Evolutionary conservation across 2,888 invertebrate species (phyloP).

Genomic region (Leucoma salicis): DNA sequence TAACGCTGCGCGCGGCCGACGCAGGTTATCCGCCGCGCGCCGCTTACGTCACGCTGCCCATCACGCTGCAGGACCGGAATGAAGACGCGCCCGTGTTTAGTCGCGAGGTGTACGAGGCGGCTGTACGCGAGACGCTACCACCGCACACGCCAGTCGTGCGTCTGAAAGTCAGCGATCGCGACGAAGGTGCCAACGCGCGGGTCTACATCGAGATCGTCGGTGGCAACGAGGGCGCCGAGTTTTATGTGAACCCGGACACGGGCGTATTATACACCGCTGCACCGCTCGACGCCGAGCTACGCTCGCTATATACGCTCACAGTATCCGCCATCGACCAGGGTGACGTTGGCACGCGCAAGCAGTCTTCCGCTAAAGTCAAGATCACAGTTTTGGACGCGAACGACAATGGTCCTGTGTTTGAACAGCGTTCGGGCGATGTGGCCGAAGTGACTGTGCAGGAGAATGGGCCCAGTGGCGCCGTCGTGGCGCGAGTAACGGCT

Average conservation of each 20-base stretch:
- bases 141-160: conserved; percentile 93
- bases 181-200: conserved; percentile 91
- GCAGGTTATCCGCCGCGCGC: conserved; percentile 89
- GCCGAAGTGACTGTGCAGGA: conserved; percentile 90
- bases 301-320: conserved; percentile 92
- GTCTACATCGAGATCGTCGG: conserved; percentile 94
- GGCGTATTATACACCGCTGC: conserved; percentile 94
- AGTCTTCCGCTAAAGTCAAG: conserved; percentile 95
- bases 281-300: conserved; percentile 91
- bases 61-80: conserved; percentile 90
- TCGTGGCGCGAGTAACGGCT: conserved; percentile 92
- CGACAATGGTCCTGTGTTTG: conserved; percentile 96
- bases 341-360: conserved; percentile 90
- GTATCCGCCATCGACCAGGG: conserved; percentile 95
- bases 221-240: conserved; percentile 95
- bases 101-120: conserved; percentile 92
- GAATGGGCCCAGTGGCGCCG: conserved; percentile 92
- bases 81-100: conserved; percentile 95
- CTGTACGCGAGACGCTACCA: conserved; percentile 94
- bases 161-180: conserved; percentile 92
- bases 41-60: conserved; percentile 90
- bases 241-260: conserved; percentile 92
- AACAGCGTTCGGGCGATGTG: conserved; percentile 73
- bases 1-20: conserved; percentile 93
- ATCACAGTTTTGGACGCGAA: conserved; percentile 95